Base-by-base conservation (phyloP, 2,113 vertebrate species). In the Zingel zingel region DNA sequence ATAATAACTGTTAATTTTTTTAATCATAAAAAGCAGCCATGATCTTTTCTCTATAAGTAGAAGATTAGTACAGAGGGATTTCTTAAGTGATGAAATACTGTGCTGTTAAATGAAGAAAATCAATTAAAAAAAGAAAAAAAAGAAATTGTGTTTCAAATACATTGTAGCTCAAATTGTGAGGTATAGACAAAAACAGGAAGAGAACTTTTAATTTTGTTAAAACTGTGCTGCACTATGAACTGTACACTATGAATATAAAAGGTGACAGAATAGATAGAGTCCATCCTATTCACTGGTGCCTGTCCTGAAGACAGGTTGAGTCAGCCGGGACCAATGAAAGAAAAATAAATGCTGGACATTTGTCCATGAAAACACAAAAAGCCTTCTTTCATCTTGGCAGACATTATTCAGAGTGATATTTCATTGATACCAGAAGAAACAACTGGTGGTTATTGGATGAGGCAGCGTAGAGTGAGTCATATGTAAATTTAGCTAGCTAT, bases 401-500 rank as follows among this genome's bases (percentile, higher is more conserved):
- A 83, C 50, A 63, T 79, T 87, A 85, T 82, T 89, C 70, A 81
- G 47, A 82, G 72, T 69, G 79, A 86, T 78, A 77, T 89, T 77
- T 90, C 78, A 89, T 83, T 84, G 86, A 90, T 88, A 69, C 62
- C 69, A 45, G 67, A 75, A 71, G 81, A 84, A 74, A 47, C 15
- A 15, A 59, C 59, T n/a, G 69, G 45, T 59, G 62, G 65, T 70
- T 69, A 84, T 51, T 78, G 69, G 53, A 80, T 43, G 57, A 71
- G 74, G 57, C 79, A 77, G 76, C 61, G 66, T 62, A 39, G 78
- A 78, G 83, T 90, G 88, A 91, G 68, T 91, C 91, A 92, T 84
- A 84, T 86, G 87, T 86, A 89, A 88, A 92, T 92, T 73, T 82
- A 82, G 83, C 77, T 25, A 45, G 62, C 71, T 66, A 65, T 77